Evolutionary conservation across 2,797 vertebrate species (phyloP).

Genomic region (Labroides dimidiatus): DNA sequence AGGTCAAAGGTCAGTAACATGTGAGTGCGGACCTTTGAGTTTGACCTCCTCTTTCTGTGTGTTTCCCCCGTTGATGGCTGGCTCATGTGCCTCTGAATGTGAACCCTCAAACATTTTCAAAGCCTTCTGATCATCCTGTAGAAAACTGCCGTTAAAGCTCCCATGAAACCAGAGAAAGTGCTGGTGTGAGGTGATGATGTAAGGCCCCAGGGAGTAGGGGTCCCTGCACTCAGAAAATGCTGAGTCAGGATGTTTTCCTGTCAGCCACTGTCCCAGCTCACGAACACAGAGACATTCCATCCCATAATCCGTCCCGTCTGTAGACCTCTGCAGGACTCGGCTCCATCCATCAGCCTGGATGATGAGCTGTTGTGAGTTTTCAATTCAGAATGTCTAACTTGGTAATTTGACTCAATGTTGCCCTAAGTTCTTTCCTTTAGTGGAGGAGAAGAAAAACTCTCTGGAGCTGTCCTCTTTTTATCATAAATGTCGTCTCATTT

Average conservation of each 20-base stretch:
- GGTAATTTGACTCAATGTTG: no score
- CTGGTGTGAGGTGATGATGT: slow-evolving; percentile 58
- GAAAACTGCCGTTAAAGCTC: slow-evolving; percentile 8
- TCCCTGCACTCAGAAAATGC: slow-evolving; percentile 70
- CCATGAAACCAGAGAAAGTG: slow-evolving; percentile 28
- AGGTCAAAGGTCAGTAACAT: slow-evolving; percentile 52
- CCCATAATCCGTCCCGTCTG: slow-evolving; percentile 37
- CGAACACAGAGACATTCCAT: slow-evolving; percentile 62
- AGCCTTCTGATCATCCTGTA: slow-evolving; percentile 40
- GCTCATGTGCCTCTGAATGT: slow-evolving; percentile 13
- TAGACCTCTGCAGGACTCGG: slow-evolving; percentile 15
- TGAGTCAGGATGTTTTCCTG: slow-evolving; percentile 57
- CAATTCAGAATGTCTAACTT: no score
- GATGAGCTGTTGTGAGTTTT: no score
- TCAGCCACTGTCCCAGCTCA: not conserved
- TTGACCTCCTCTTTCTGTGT: slow-evolving; percentile 43
- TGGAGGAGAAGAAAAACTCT: not conserved
- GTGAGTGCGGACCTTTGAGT: slow-evolving; percentile 35
- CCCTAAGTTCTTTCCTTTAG: not conserved
- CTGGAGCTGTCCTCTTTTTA: not conserved
- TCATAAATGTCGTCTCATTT: not conserved
- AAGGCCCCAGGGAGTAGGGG: slow-evolving; percentile 27
- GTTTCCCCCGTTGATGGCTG: slow-evolving; percentile 44
- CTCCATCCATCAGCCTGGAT: no score
- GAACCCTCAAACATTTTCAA: not conserved